Evolutionary conservation across 2,888 invertebrate genomes (phyloP), one percentile per base, ranked within the genome.

Genomic region (Syrphus vitripennis): DNA sequence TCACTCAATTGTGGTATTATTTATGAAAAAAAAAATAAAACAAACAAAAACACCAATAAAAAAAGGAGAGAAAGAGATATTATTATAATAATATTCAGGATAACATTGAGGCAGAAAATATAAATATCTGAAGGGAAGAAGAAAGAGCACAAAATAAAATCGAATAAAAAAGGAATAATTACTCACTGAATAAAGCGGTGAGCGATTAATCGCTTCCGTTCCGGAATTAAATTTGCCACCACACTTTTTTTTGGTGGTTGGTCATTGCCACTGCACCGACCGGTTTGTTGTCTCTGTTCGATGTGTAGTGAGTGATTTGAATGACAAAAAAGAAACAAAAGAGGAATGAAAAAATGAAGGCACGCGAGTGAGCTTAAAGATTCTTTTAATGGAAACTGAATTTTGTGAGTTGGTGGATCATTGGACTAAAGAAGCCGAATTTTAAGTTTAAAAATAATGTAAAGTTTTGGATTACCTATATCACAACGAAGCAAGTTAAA

Each of bases 141-240:
- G n/a, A 48, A 70, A 34, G n/a, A 48, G 63, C 55, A 57, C 42
- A 61, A 16, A 70, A 55, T 55, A 19, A 55, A 70, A 72, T 77
- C 67, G 71, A 67, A 77, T 77, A 24, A 77, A 67, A 72, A 83
- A 59, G 50, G 21, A 83, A n/a, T n/a, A n/a, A 77, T 83, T 83
- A 83, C 77, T 83, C 72, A 83, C 67, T 24, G 57, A 59, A 82
- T 82, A 71, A 82, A 82, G 71, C 34, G 80, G 42, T 71, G 48
- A 57, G 63, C 77, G 82, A 77, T 83, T 77, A 83, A 83, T 83
- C 72, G 82, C 77, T 83, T 77, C 82, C 82, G 76, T 76, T 67
- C 19, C 77, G 82, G 82, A 77, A 77, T 77, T 59, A 67, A 83
- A 77, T 77, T 83, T 77, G 71, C 77, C 69, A 55, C 63, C 75